Evolutionary conservation across 2,797 vertebrate genomes (phyloP).

Genomic region (Coluber constrictor): DNA sequence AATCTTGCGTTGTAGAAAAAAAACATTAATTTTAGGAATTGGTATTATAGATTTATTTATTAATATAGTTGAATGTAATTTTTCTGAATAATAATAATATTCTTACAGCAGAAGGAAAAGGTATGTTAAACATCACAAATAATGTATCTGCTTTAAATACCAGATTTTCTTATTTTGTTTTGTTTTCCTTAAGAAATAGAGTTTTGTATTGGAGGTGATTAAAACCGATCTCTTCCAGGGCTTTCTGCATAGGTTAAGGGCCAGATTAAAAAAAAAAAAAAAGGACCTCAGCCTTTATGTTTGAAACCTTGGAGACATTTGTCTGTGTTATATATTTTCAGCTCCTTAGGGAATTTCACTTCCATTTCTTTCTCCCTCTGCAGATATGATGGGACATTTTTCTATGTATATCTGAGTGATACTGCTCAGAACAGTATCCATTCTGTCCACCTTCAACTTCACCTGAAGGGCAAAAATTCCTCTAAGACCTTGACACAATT

Average conservation of each 20-base stretch:
- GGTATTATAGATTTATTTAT: constrained; percentile 7
- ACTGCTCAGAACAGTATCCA: constrained; percentile 66
- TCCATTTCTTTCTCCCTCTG: constrained; percentile 57
- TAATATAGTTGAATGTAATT: neutral
- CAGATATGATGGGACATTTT: constrained; percentile 64
- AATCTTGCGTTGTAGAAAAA: neutral
- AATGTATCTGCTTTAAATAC: neutral
- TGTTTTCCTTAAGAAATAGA: constrained; percentile 10
- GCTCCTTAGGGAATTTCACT: constrained; percentile 60
- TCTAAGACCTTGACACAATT: constrained; percentile 75
- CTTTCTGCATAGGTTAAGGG: constrained; percentile 46
- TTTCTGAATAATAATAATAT: neutral
- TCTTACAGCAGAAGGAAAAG: neutral
- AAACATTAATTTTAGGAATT: constrained; percentile 50
- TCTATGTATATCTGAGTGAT: constrained; percentile 64
- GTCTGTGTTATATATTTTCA: constrained; percentile 62
- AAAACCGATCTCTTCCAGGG: constrained; percentile 15
- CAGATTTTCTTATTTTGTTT: neutral
- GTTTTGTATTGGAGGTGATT: constrained; percentile 25
- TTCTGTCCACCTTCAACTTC: constrained; percentile 66
- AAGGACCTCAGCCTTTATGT: constrained; percentile 37
- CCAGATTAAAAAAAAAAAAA: neutral
- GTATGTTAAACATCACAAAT: neutral
- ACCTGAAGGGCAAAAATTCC: constrained; percentile 73
- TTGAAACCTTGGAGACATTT: constrained; percentile 59